Evolutionary conservation across 2,888 invertebrate genomes (phyloP).

Genomic region (Bembecia ichneumoniformis): DNA sequence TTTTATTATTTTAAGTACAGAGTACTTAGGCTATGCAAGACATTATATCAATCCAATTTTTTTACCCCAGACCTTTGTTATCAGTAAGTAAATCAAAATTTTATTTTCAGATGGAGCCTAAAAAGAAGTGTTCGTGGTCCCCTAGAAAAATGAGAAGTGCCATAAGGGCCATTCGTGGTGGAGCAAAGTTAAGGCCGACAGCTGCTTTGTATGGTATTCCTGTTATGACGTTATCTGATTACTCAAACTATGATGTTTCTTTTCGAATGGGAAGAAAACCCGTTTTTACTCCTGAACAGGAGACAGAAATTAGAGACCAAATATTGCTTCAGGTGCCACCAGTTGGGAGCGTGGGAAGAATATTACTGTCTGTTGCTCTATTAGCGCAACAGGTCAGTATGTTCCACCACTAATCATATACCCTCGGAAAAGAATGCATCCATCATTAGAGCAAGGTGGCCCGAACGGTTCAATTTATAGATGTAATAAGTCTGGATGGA

Average conservation of each 20-base stretch:
- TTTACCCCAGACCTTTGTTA: background rate
- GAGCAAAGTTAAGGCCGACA: background rate
- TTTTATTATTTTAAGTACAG: no score
- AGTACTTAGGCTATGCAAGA: background rate
- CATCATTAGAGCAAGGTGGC: background rate
- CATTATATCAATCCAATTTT: background rate
- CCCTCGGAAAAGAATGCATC: background rate
- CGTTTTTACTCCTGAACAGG: background rate
- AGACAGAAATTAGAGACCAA: background rate
- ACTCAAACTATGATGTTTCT: background rate
- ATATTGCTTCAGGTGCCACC: background rate
- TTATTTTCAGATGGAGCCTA: no score
- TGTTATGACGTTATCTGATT: background rate
- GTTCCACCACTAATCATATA: background rate
- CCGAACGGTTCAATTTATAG: background rate
- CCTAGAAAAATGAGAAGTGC: background rate
- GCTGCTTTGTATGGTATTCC: background rate
- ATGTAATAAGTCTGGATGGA: background rate
- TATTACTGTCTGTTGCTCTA: background rate
- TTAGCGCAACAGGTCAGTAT: conserved; percentile 4
- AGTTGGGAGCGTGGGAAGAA: conserved; percentile 3
- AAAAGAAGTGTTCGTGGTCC: no score
- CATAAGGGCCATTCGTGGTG: background rate
- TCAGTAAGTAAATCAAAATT: no score
- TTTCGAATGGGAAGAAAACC: background rate